phyloP scores from a whole-genome alignment of 1,140 invertebrate genomes.

The Andricus grossulariae region DNA sequence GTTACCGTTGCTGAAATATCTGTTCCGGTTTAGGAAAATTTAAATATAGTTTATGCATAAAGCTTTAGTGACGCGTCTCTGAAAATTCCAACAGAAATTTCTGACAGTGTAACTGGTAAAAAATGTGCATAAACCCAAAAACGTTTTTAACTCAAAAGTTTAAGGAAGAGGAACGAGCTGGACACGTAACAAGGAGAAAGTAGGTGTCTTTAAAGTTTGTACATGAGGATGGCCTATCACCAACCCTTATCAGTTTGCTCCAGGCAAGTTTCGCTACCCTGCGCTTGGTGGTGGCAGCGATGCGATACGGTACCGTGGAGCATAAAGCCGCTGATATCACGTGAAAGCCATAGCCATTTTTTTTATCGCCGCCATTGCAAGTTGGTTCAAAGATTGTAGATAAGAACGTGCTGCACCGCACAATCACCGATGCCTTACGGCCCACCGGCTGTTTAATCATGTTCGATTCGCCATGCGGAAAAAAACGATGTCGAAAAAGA shows the following conservation, averaged over 20 bases:
- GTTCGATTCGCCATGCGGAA: background rate
- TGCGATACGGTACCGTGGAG: slow-evolving; percentile 36
- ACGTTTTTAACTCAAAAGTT: too few relatives aligned
- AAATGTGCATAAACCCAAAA: too few relatives aligned
- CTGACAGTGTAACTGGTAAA: too few relatives aligned
- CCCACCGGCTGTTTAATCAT: slow-evolving; percentile 41
- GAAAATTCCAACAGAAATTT: too few relatives aligned
- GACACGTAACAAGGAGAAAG: background rate
- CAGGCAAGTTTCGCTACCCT: background rate
- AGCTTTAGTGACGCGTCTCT: too few relatives aligned
- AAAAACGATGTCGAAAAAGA: slow-evolving; percentile 9
- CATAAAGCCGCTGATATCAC: slow-evolving; percentile 64
- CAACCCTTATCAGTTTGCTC: background rate
- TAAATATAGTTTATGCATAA: too few relatives aligned
- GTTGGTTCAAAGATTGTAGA: slow-evolving; percentile 64
- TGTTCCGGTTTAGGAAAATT: too few relatives aligned
- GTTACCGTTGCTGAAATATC: too few relatives aligned
- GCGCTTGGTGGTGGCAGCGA: slow-evolving; percentile 32
- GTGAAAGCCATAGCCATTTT: slow-evolving; percentile 59
- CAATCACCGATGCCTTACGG: slow-evolving; percentile 50
- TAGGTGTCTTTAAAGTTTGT: background rate
- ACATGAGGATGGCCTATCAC: background rate
- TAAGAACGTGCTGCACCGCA: slow-evolving; percentile 54
- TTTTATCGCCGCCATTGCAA: slow-evolving; percentile 50
- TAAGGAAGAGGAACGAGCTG: background rate